phyloP scores from a whole-genome alignment of 2,113 vertebrate genomes.

The Mus musculus region DNA sequence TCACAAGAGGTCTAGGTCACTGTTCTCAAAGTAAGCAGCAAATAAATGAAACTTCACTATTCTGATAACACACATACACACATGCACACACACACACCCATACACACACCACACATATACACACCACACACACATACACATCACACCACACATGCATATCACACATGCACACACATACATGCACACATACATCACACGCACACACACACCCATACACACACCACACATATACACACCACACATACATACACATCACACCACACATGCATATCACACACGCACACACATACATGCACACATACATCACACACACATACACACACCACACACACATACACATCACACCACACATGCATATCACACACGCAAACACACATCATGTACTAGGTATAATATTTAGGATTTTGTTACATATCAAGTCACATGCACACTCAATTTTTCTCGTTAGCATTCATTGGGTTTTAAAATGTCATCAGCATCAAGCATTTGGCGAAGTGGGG shows the following conservation, averaged over 20 bases:
- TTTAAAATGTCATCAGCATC: conserved; percentile 71
- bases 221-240: too few species aligned
- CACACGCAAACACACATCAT: background rate
- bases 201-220: too few species aligned
- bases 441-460: conserved; percentile 64
- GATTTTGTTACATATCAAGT: conserved; percentile 39
- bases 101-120: background rate
- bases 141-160: background rate
- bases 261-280: background rate
- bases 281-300: background rate
- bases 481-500: conserved; percentile 69
- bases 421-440: conserved; percentile 58
- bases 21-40: conserved; percentile 79
- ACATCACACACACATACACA: background rate
- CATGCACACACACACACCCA: background rate
- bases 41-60: conserved; percentile 68
- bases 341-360: too few species aligned
- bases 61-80: conserved; percentile 38
- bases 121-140: background rate
- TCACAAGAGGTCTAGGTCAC: conserved; percentile 71
- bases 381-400: conserved; percentile 62
- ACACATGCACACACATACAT: too few species aligned
- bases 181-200: background rate
- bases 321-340: background rate
- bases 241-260: background rate